Evolutionary conservation across 2,113 vertebrate genomes (phyloP).

Genomic region (Micronycteris hirsuta): DNA sequence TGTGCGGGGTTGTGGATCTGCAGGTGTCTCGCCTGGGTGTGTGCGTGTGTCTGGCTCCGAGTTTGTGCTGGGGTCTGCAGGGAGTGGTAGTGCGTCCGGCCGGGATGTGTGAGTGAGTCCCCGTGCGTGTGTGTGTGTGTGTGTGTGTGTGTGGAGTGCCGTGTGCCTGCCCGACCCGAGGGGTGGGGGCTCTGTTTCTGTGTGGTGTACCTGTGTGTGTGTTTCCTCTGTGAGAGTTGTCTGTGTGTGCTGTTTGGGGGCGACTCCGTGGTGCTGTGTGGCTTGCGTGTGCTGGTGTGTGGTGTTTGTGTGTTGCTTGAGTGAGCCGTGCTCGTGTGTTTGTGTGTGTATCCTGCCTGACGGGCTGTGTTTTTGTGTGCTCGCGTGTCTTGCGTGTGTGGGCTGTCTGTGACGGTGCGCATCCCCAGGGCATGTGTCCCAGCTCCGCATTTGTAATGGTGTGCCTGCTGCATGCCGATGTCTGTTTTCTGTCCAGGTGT

Average conservation of each 20-base stretch:
- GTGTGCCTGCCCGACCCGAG: neutral
- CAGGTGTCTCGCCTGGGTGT: constrained; percentile 73
- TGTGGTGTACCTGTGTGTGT: constrained; percentile 12
- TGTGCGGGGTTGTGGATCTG: constrained; percentile 68
- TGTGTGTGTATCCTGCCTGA: neutral
- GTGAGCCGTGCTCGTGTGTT: neutral
- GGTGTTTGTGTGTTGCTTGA: constrained; percentile 10
- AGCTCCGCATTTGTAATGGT: neutral
- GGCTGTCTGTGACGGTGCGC: neutral
- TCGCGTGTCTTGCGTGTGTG: neutral
- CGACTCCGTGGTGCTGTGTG: neutral
- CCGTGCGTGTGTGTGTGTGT: neutral
- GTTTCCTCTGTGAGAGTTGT: constrained; percentile 41
- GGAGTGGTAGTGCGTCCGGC: constrained; percentile 9
- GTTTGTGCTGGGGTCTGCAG: constrained; percentile 54
- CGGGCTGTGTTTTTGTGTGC: neutral
- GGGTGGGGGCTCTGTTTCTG: constrained; percentile 10
- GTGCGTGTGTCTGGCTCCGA: constrained; percentile 67
- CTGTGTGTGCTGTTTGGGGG: neutral
- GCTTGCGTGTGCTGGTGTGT: neutral
- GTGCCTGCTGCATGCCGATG: neutral
- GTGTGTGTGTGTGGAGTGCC: neutral
- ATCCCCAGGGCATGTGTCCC: constrained; percentile 36
- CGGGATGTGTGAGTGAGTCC: constrained; percentile 39
- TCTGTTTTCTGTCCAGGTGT: neutral